Percentiles rank a stretch among this genome's conserved stretches.
Evolutionary conservation across 2,797 vertebrate species (phyloP).

Genomic region (Syncerus caffer): DNA sequence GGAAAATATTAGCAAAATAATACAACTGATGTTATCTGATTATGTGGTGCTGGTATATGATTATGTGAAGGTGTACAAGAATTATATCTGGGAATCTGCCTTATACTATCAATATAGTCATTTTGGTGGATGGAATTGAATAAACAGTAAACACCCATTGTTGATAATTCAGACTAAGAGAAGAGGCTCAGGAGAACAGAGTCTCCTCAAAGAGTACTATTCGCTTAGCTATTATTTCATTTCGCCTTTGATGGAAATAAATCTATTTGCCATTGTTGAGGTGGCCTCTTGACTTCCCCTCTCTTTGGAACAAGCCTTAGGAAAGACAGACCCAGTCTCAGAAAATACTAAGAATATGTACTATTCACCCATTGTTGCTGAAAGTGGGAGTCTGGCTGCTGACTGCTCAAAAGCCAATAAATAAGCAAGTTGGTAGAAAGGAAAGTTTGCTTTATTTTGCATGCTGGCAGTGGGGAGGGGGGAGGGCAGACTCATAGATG

Average conservation of each 20-base stretch:
- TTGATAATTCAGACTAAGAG: neutral
- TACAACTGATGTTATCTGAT: neutral
- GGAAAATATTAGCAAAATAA: neutral
- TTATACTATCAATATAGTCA: rapidly evolving
- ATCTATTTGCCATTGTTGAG: neutral
- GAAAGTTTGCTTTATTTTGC: no score
- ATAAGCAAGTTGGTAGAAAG: no score
- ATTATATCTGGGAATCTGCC: neutral
- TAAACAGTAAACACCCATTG: neutral
- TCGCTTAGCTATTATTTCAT: neutral
- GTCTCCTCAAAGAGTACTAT: neutral
- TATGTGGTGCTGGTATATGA: neutral
- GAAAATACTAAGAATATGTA: neutral
- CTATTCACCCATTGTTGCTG: neutral
- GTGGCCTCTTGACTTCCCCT: neutral
- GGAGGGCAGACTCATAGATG: no score
- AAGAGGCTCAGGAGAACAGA: neutral
- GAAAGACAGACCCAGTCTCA: neutral
- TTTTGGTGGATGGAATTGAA: neutral
- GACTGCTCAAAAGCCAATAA: no score
- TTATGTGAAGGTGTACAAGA: neutral
- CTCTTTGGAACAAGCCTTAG: neutral
- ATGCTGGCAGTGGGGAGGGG: no score
- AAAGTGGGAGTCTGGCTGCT: no score
- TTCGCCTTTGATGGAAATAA: neutral